Percentiles rank a stretch among this genome's conserved stretches.
phyloP scores from a whole-genome alignment of 2,797 vertebrate genomes.

The Tarsius wallacei region DNA sequence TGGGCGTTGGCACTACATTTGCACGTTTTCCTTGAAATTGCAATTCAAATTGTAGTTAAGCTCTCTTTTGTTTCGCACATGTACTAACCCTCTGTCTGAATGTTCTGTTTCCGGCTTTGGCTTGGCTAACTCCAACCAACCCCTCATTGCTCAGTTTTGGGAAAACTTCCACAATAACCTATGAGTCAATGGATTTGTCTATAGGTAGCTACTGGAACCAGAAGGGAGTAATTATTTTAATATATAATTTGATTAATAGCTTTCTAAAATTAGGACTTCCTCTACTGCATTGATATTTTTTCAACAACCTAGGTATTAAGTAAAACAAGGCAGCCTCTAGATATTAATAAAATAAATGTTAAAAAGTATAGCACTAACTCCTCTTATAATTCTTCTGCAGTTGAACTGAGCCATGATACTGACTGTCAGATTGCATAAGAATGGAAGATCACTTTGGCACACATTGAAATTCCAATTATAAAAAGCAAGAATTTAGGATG shows the following conservation, averaged over 20 bases:
- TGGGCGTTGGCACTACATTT: too few relatives aligned
- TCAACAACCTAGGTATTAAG: background rate
- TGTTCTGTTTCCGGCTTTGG: background rate
- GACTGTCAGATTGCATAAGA: background rate
- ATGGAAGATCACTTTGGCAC: background rate
- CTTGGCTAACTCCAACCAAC: background rate
- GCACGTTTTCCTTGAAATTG: background rate
- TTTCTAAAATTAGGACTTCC: background rate
- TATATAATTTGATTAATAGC: background rate
- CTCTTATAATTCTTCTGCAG: background rate
- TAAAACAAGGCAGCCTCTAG: background rate
- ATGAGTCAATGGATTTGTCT: too few relatives aligned
- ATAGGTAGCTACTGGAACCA: background rate
- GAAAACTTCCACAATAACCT: background rate
- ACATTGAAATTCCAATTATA: background rate
- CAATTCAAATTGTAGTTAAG: background rate
- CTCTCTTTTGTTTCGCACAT: background rate
- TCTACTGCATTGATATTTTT: background rate
- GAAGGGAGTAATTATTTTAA: conserved; percentile 11
- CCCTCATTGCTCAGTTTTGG: background rate
- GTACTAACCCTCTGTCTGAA: background rate
- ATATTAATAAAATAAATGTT: background rate
- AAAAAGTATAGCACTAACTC: background rate
- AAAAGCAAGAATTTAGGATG: background rate
- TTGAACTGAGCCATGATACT: background rate